These are phyloP conservation scores for Caerostris darwini DNA, from an alignment of 1,140 invertebrate genomes.

Conservation along the genomic window DNA sequence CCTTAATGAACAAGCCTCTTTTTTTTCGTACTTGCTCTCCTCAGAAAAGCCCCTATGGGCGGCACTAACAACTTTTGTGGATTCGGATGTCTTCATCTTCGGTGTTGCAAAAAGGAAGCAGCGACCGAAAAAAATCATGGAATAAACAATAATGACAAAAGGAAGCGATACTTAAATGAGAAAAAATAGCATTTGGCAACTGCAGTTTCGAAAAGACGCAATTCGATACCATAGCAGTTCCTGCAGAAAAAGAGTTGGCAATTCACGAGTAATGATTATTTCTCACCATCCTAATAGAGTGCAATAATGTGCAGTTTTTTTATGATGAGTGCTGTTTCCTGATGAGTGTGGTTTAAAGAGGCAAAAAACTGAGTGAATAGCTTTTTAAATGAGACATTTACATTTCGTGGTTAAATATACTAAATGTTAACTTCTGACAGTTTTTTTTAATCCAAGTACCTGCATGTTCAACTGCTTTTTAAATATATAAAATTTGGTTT, in stretches of 20 bases:
- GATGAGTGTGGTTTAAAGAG: background rate
- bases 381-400: constrained; percentile 16
- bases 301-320: constrained; percentile 6
- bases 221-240: too few species aligned
- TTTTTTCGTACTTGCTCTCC: background rate
- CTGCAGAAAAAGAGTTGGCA: background rate
- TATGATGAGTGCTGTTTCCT: constrained; percentile 22
- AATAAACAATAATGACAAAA: constrained; percentile 62
- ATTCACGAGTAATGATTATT: constrained; percentile 37
- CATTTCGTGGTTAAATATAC: background rate
- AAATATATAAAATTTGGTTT: too few species aligned
- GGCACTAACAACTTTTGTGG: constrained; percentile 59
- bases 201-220: background rate
- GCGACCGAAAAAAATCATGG: too few species aligned
- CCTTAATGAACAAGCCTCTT: constrained; percentile 20
- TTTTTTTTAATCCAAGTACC: too few species aligned
- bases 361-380: background rate
- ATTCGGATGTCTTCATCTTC: constrained; percentile 25
- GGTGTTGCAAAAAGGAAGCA: background rate
- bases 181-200: constrained; percentile 45
- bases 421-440: background rate
- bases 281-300: constrained; percentile 35
- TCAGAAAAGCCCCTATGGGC: constrained; percentile 34
- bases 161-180: constrained; percentile 64
- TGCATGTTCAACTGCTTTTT: too few species aligned